These are phyloP conservation scores for Bursaphelenchus okinawaensis DNA, from an alignment of 2,888 invertebrate genomes.

Conservation along the genomic window DNA sequence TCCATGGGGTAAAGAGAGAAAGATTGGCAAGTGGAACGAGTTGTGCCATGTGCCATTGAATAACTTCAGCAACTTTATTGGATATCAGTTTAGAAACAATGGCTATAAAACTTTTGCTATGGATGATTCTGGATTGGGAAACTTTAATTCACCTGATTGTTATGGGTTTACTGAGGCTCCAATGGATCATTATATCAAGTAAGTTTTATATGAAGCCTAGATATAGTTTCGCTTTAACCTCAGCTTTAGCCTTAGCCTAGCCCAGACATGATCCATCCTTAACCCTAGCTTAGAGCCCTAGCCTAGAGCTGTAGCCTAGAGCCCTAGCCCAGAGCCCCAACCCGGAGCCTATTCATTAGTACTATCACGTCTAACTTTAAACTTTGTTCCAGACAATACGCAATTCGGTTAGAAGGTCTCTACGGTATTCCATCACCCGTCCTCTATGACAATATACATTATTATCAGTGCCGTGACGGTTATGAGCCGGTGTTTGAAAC, in stretches of 20 bases:
- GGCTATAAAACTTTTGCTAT: slow-evolving; percentile 29
- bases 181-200: slow-evolving; percentile 15
- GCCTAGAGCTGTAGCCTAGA: too few species aligned
- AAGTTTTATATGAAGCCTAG: too few species aligned
- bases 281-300: too few species aligned
- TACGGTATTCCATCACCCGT: slow-evolving; percentile 13
- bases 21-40: not conserved
- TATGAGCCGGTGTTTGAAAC: slow-evolving; percentile 32
- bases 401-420: slow-evolving; percentile 2
- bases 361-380: too few species aligned
- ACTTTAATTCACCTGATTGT: not conserved
- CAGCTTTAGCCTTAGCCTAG: too few species aligned
- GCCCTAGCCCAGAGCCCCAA: too few species aligned
- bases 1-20: not conserved
- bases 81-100: slow-evolving; percentile 4
- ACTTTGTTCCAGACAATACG: slow-evolving; percentile 1
- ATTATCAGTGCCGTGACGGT: slow-evolving; percentile 29
- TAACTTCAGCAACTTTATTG: slow-evolving; percentile 9
- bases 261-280: too few species aligned
- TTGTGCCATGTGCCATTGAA: slow-evolving; percentile 9
- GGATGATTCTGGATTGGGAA: not conserved
- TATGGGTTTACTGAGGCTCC: not conserved
- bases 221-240: too few species aligned
- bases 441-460: slow-evolving; percentile 17
- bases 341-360: too few species aligned